phyloP scores from a whole-genome alignment of 2,113 vertebrate species.

The Chrysemys picta region DNA sequence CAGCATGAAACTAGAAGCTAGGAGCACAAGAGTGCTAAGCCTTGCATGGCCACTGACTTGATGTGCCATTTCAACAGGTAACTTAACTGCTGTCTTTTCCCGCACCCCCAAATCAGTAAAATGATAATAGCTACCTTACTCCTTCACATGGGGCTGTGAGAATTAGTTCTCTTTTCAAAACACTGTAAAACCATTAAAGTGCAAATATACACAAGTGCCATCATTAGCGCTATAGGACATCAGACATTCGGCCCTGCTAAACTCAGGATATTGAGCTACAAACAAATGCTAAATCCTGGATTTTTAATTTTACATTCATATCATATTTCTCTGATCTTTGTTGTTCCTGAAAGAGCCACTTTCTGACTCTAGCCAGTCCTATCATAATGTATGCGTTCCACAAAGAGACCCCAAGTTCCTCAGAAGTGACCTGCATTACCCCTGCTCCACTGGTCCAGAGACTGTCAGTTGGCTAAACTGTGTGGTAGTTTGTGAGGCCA shows the following conservation, averaged over 20 bases:
- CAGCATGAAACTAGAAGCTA: background rate
- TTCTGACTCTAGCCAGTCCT: slow-evolving; percentile 1
- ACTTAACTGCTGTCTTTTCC: background rate
- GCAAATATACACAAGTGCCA: background rate
- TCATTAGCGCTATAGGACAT: background rate
- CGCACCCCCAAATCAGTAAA: background rate
- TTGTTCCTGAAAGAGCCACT: background rate
- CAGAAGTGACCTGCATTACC: slow-evolving; percentile 16
- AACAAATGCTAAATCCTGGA: background rate
- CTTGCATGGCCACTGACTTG: background rate
- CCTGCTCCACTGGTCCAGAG: background rate
- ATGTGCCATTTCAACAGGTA: background rate
- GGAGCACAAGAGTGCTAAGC: background rate
- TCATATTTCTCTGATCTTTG: background rate
- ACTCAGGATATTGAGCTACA: background rate
- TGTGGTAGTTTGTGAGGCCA: slow-evolving; percentile 42
- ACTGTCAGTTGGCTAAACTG: slow-evolving; percentile 26
- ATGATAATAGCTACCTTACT: background rate
- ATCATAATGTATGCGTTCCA: background rate
- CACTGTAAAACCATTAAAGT: background rate
- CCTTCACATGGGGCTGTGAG: background rate
- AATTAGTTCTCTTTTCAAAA: background rate
- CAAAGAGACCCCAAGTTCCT: background rate
- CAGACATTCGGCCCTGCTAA: background rate
- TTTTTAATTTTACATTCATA: background rate